Percentiles rank a stretch among this genome's conserved stretches.
Conservation (phyloP, 2,888 invertebrate species). For the Scaptomyza tumidula region DNA sequence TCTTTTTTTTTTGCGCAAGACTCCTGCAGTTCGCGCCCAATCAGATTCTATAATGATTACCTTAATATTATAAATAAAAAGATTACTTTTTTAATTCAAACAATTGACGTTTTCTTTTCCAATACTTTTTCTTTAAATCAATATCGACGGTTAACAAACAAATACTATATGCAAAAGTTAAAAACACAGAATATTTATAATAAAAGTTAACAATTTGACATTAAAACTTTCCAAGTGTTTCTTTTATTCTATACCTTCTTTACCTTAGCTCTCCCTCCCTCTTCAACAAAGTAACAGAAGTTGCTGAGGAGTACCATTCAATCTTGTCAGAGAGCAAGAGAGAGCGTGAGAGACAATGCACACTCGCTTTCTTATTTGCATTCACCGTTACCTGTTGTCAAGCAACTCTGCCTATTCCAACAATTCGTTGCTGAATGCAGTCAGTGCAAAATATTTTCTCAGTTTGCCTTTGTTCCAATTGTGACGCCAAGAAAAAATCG, state of each 20-base stretch:
- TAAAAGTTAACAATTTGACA: background rate
- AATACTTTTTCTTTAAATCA: background rate
- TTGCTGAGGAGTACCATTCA: background rate
- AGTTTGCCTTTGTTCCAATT: too few relatives aligned
- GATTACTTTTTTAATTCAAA: conserved; percentile 20
- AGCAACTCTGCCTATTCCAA: background rate
- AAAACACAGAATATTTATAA: background rate
- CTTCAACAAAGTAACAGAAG: background rate
- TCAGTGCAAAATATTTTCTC: too few relatives aligned
- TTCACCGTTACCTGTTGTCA: background rate
- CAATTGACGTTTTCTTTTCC: background rate
- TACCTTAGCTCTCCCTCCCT: background rate
- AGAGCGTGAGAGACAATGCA: too few relatives aligned
- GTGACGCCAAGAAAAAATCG: too few relatives aligned
- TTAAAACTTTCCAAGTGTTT: background rate
- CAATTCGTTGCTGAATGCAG: background rate
- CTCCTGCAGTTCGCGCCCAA: conserved; percentile 15
- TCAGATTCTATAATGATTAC: conserved; percentile 26
- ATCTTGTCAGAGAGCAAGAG: too few relatives aligned
- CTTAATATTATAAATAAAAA: conserved; percentile 40
- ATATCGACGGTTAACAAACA: background rate
- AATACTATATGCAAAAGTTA: background rate
- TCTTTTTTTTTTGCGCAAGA: conserved; percentile 10
- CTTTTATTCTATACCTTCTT: background rate
- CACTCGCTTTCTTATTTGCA: too few relatives aligned